These are phyloP conservation scores for Agapornis roseicollis DNA, from an alignment of 2,113 vertebrate species.

Conservation along the genomic window DNA sequence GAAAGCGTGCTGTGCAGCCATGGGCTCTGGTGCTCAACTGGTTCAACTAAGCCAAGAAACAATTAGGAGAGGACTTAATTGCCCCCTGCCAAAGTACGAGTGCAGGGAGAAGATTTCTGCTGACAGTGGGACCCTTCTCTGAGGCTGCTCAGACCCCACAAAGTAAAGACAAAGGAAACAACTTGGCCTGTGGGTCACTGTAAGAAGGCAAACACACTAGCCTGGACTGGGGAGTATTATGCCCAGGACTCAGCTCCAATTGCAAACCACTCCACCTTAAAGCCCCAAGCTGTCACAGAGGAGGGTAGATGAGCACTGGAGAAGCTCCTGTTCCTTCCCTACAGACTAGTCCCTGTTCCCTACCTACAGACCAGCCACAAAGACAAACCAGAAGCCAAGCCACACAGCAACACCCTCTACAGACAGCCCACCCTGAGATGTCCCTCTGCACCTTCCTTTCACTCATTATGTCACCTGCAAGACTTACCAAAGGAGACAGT, in stretches of 20 bases:
- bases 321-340: neutral
- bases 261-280: neutral
- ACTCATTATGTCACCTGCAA: neutral
- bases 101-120: neutral
- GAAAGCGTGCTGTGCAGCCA: slow-evolving; percentile 11
- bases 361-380: neutral
- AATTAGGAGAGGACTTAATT: neutral
- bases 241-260: neutral
- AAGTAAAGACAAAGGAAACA: neutral
- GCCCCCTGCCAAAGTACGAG: neutral
- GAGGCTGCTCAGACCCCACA: neutral
- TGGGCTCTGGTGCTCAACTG: neutral
- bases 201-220: neutral
- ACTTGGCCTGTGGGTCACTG: neutral
- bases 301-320: neutral
- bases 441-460: neutral
- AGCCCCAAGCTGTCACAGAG: neutral
- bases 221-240: neutral
- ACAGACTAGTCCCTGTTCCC: neutral
- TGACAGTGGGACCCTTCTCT: neutral
- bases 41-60: neutral
- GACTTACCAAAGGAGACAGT: neutral
- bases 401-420: neutral
- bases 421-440: neutral
- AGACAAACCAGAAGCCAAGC: neutral